phyloP scores from a whole-genome alignment of 2,888 invertebrate species.

The Germaria angustata region DNA sequence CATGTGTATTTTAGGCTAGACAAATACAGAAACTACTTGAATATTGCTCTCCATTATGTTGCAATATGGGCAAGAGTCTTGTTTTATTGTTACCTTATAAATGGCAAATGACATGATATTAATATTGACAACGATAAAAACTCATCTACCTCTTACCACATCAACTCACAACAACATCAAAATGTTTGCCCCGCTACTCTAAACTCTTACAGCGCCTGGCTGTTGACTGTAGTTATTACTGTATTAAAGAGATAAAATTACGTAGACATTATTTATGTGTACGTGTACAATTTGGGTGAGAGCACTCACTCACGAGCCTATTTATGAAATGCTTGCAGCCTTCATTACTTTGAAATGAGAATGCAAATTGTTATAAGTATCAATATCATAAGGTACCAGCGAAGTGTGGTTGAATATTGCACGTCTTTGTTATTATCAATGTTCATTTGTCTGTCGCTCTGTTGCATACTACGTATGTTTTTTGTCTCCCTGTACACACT shows the following conservation, averaged over 20 bases:
- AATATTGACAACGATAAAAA: slow-evolving; percentile 66
- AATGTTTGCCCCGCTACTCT: slow-evolving; percentile 13
- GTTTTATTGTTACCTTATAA: slow-evolving; percentile 62
- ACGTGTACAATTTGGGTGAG: neutral
- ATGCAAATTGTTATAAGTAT: slow-evolving; percentile 33
- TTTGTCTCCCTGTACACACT: neutral
- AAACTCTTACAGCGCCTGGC: neutral
- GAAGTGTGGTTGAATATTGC: slow-evolving; percentile 44
- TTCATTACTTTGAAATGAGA: slow-evolving; percentile 1
- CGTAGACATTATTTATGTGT: neutral
- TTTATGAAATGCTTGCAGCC: slow-evolving; percentile 5
- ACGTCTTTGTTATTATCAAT: slow-evolving; percentile 41
- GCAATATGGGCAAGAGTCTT: slow-evolving; percentile 10
- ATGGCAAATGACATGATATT: slow-evolving; percentile 71
- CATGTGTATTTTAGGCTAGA: neutral
- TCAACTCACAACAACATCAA: neutral
- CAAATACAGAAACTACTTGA: slow-evolving; percentile 10
- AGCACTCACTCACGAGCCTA: neutral
- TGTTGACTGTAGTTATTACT: neutral
- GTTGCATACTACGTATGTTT: neutral
- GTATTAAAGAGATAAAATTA: slow-evolving; percentile 25
- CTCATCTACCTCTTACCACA: slow-evolving; percentile 34
- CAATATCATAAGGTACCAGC: slow-evolving; percentile 38
- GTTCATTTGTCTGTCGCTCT: neutral
- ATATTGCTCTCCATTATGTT: neutral